Evolutionary conservation across 2,888 invertebrate species (phyloP).

Genomic region (Dynastes hyllus): DNA sequence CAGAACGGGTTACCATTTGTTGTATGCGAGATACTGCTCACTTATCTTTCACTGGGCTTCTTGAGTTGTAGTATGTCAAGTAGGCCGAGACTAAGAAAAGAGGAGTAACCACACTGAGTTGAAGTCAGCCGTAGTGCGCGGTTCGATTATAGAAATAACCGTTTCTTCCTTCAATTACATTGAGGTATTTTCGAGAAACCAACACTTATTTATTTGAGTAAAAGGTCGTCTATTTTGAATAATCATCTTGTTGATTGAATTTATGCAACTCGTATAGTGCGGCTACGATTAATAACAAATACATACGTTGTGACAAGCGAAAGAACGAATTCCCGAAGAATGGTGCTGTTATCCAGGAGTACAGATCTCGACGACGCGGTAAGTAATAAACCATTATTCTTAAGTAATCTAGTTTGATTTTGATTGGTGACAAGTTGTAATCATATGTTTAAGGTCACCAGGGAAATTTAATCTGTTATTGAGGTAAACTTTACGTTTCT

Average conservation of each 20-base stretch:
- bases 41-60: constrained; percentile 66
- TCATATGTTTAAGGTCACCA: background rate
- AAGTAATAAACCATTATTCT: constrained; percentile 55
- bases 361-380: constrained; percentile 65
- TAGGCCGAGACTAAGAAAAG: constrained; percentile 66
- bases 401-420: background rate
- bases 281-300: background rate
- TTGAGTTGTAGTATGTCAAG: constrained; percentile 61
- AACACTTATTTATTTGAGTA: background rate
- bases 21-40: constrained; percentile 50
- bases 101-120: constrained; percentile 65
- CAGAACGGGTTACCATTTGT: constrained; percentile 49
- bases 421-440: constrained; percentile 1
- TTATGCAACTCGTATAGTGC: background rate
- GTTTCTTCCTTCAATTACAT: background rate
- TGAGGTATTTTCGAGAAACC: background rate
- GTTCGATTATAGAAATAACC: constrained; percentile 55
- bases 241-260: background rate
- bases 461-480: too few relatives aligned
- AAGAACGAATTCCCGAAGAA: constrained; percentile 47
- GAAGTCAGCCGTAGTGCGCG: constrained; percentile 64
- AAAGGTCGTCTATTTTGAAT: background rate
- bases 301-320: constrained; percentile 1
- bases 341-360: constrained; percentile 65
- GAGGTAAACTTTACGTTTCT: too few relatives aligned